Base-by-base conservation (phyloP, 2,797 vertebrate genomes). In the Myotis vivesi region DNA sequence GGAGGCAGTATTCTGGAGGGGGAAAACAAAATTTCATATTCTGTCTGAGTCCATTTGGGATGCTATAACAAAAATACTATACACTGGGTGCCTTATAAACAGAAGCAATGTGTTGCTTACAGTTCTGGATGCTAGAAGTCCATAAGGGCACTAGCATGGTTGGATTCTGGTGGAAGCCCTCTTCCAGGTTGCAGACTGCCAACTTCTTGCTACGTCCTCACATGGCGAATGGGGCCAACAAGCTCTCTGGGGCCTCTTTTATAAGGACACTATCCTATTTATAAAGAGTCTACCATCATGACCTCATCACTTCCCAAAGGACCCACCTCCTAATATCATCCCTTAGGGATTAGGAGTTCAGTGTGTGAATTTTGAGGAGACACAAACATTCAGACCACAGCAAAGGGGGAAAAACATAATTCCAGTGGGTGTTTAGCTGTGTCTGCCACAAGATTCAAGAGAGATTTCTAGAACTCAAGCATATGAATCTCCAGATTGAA, bases 371-470 rank as follows among this genome's bases (percentile, higher is more conserved):
- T 68, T n/a, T 55, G 46, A 84, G 72, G 57, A n/a, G 49, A 55
- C 10, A 28, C 36, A 76, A 66, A 55, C 22, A 68, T 84, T 55
- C 30, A 68, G 59, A 68, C 28, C n/a, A 17, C 38, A 73, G 25
- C 36, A 57, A 82, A 91, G 57, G 28, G 80, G 69, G 28, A 68
- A 69, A 91, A 38, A 41, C 22, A 36, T 80, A 92, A 83, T 75
- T 23, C 53, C 23, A 64, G 8, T 5, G 25, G 38, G 25, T 89
- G 13, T 82, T 94, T 62, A 68, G 22, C 71, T 89, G 28, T 89
- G 19, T 92, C 30, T 92, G 49, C 30, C 28, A 62, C 49, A 51
- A 57, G 72, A 86, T 79, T 87, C 64, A 94, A 93, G 68, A 91
- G 77, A 66, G 28, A 69, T 73, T 66, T 96, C 51, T 25, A 57